These are phyloP conservation scores for Atethmia centrago DNA, from an alignment of 2,888 invertebrate species.

Conservation along the genomic window DNA sequence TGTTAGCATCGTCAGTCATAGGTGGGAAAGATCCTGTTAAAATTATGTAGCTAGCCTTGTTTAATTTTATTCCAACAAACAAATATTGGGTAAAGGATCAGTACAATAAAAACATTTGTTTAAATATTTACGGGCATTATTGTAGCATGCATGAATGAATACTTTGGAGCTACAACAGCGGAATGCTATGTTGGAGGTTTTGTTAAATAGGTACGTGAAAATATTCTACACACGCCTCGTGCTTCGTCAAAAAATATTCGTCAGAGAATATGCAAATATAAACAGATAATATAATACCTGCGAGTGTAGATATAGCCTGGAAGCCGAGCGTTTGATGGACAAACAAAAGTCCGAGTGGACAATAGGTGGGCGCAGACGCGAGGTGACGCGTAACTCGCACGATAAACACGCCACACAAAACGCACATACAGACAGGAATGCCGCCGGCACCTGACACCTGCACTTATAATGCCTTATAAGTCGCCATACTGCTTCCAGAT, in stretches of 20 bases:
- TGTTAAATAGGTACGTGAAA: constrained; percentile 6
- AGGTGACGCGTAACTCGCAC: not conserved
- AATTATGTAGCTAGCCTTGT: too few relatives aligned
- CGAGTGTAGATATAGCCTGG: not conserved
- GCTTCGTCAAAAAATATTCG: constrained; percentile 18
- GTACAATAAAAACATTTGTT: constrained; percentile 23
- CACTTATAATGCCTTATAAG: constrained; percentile 63
- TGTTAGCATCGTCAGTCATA: not conserved
- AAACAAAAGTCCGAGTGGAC: constrained; percentile 17
- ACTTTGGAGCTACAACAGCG: not conserved
- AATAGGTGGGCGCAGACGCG: constrained; percentile 8
- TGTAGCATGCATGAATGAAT: constrained; percentile 3
- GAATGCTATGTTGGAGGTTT: constrained; percentile 4
- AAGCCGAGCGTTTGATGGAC: constrained; percentile 19
- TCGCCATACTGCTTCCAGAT: constrained; percentile 37
- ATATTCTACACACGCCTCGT: constrained; percentile 33
- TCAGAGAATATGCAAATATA: constrained; percentile 56
- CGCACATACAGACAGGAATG: constrained; percentile 62
- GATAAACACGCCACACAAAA: constrained; percentile 35
- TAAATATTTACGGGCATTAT: constrained; percentile 21
- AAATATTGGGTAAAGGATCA: not conserved
- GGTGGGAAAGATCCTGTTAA: not conserved
- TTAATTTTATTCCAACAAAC: not conserved
- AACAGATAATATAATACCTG: constrained; percentile 60
- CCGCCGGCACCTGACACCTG: constrained; percentile 72